Evolutionary conservation across 2,113 vertebrate genomes (phyloP), one percentile per base, ranked within the genome.

Genomic region (Platysternon megacephalum): DNA sequence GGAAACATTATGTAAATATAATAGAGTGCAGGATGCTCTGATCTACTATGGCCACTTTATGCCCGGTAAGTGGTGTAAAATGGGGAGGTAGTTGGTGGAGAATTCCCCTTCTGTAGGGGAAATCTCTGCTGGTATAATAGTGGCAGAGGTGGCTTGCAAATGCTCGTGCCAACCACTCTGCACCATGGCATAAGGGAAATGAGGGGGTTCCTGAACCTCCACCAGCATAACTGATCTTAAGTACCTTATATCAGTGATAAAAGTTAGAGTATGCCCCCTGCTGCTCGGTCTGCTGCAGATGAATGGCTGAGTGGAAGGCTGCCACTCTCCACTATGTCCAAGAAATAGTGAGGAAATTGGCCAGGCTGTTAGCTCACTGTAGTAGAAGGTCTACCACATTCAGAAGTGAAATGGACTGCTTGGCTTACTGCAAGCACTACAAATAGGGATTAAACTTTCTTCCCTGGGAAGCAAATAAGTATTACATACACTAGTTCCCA

Each of bases 151-250:
- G 13, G 9, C 7, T 86, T 58, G 74, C 49, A 78, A 8, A 61
- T 11, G 61, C 39, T 12, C 0, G 1, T 58, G 72, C 13, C 12
- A 56, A 5, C 44, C 11, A 1, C 2, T n/a, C 12, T 39, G 3
- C 0, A 46, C 3, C 68, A 6, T 65, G 42, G 51, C 42, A 0
- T 65, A 39, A 9, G 3, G 26, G 4, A 53, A 28, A 24, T 5
- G 9, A 35, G 19, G 2, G 65, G 39, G 68, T 68, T 24, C 44
- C 39, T 93, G 32, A 3, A 81, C 85, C 88, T 87, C 28, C 39
- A 22, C 2, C 65, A 39, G 17, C n/a, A 39, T 22, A 61, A 61
- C 56, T 61, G 28, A 56, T 35, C 19, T 13, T 5, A 78, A 68
- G 19, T 24, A 6, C 79, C 72, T 44, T 80, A 0, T 22, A 55